Evolutionary conservation across 1,140 invertebrate species (phyloP).

Genomic region (Fopius arisanus): DNA sequence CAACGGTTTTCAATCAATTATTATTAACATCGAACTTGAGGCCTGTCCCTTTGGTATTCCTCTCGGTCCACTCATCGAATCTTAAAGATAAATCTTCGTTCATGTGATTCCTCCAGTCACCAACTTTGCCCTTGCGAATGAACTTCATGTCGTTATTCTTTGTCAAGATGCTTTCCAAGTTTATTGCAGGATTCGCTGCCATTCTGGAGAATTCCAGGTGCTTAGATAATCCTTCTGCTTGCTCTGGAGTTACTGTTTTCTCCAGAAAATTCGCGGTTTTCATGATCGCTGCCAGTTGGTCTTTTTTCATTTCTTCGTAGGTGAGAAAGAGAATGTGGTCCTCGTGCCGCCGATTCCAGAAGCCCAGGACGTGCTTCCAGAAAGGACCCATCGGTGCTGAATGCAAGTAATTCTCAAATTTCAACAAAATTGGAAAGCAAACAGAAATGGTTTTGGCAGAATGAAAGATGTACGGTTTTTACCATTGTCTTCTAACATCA

Average conservation of each 20-base stretch:
- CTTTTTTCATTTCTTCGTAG: slow-evolving; percentile 86
- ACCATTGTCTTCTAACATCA: slow-evolving; percentile 76
- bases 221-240: slow-evolving; percentile 73
- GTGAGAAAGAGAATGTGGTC: slow-evolving; percentile 82
- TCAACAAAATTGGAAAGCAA: neutral
- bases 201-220: slow-evolving; percentile 84
- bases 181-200: slow-evolving; percentile 81
- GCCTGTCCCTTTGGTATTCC: slow-evolving; percentile 72
- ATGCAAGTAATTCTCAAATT: slow-evolving; percentile 28
- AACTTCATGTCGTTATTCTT: slow-evolving; percentile 70
- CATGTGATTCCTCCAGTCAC: slow-evolving; percentile 87
- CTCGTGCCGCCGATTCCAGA: slow-evolving; percentile 78
- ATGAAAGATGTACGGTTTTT: slow-evolving; percentile 10
- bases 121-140: slow-evolving; percentile 82
- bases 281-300: slow-evolving; percentile 70
- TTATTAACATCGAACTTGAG: slow-evolving; percentile 66
- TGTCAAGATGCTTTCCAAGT: slow-evolving; percentile 72
- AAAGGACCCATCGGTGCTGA: slow-evolving; percentile 72
- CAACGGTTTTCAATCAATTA: too few relatives aligned
- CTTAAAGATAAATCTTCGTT: slow-evolving; percentile 71
- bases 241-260: slow-evolving; percentile 71
- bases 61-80: slow-evolving; percentile 80
- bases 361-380: slow-evolving; percentile 73
- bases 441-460: too few relatives aligned
- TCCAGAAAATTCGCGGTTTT: slow-evolving; percentile 79